These are phyloP conservation scores for Phytoseiulus persimilis DNA, from an alignment of 2,888 invertebrate genomes.

Conservation along the genomic window DNA sequence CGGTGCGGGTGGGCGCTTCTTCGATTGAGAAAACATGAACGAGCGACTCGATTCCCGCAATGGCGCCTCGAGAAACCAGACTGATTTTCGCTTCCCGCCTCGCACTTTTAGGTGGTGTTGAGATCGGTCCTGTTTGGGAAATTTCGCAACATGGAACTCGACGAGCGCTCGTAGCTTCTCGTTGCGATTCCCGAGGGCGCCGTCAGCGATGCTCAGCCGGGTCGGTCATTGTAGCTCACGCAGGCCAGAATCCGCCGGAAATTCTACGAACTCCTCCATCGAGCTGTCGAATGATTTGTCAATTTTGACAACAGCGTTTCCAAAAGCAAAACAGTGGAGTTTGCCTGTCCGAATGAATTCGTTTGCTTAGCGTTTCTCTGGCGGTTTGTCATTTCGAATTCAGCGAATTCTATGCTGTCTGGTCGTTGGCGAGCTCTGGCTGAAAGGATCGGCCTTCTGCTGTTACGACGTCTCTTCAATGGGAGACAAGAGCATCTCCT, in stretches of 20 bases:
- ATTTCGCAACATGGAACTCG: too few relatives aligned
- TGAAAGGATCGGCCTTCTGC: neutral
- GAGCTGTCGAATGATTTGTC: too few relatives aligned
- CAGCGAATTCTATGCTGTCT: neutral
- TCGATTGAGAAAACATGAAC: neutral
- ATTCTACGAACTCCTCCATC: too few relatives aligned
- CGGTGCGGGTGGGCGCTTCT: neutral
- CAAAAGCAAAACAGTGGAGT: too few relatives aligned
- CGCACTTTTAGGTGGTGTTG: too few relatives aligned
- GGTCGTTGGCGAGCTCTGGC: neutral
- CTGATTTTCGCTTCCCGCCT: neutral
- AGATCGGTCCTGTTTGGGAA: too few relatives aligned
- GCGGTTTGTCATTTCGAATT: neutral
- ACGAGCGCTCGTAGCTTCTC: too few relatives aligned
- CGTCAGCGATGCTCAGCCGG: too few relatives aligned
- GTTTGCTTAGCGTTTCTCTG: neutral
- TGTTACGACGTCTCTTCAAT: neutral
- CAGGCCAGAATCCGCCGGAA: too few relatives aligned
- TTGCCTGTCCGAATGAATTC: neutral
- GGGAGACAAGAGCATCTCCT: conserved; percentile 5
- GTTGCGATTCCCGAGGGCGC: too few relatives aligned
- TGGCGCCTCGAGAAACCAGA: neutral
- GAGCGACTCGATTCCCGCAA: neutral
- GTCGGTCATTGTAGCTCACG: too few relatives aligned
- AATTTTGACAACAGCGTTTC: too few relatives aligned